Evolutionary conservation across 2,113 vertebrate genomes (phyloP).

Genomic region (Promerops cafer): DNA sequence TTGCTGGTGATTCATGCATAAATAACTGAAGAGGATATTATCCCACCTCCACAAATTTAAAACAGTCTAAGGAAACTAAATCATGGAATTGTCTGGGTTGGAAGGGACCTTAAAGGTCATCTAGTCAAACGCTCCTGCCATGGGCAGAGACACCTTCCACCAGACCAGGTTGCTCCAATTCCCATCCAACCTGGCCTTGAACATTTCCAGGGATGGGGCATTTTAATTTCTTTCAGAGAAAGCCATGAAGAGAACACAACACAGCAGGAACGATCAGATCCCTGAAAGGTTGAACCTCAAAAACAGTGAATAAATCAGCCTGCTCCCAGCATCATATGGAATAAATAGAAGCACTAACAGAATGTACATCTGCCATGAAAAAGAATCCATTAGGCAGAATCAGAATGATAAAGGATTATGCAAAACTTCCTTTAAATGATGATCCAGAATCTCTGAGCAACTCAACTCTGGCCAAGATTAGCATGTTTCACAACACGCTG

Average conservation of each 20-base stretch:
- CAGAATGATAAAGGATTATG: background rate
- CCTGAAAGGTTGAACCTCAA: background rate
- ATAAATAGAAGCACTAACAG: background rate
- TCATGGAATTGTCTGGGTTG: background rate
- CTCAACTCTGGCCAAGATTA: background rate
- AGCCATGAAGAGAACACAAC: background rate
- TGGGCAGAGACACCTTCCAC: background rate
- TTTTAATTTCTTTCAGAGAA: background rate
- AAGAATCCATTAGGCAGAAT: background rate
- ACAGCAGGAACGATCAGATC: accelerated
- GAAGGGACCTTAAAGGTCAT: background rate
- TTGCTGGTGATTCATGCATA: background rate
- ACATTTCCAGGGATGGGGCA: background rate
- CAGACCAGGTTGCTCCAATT: background rate
- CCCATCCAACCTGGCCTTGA: background rate
- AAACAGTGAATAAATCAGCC: background rate
- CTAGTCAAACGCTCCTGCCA: background rate
- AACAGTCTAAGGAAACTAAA: background rate
- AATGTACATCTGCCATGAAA: background rate
- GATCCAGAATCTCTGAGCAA: background rate
- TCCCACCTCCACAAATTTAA: background rate
- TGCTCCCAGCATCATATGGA: background rate
- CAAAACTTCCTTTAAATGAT: background rate
- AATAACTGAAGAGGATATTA: background rate
- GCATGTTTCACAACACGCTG: background rate